phyloP scores from a whole-genome alignment of 2,113 vertebrate species.

The Dascyllus trimaculatus region DNA sequence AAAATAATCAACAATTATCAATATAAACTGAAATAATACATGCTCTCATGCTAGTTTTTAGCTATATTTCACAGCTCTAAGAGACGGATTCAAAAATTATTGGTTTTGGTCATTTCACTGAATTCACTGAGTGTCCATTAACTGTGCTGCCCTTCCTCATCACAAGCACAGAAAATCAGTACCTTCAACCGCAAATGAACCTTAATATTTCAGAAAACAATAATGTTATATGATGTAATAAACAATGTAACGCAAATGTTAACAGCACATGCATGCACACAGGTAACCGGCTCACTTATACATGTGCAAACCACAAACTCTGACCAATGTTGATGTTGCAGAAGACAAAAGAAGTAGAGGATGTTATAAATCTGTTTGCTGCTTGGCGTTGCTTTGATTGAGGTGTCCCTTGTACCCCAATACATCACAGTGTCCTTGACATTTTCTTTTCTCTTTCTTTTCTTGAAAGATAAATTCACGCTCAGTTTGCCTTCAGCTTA shows the following conservation, averaged over 20 bases:
- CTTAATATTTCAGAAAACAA: neutral
- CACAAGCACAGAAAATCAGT: too few species aligned
- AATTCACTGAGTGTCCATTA: neutral
- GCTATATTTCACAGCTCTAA: too few species aligned
- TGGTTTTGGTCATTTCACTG: neutral
- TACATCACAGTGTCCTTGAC: slow-evolving; percentile 39
- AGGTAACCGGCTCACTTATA: neutral
- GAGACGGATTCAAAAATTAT: neutral
- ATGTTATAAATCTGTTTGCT: slow-evolving; percentile 39
- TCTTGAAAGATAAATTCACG: slow-evolving; percentile 28
- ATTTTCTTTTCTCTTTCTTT: slow-evolving; percentile 2
- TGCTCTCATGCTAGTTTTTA: too few species aligned
- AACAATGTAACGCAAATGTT: neutral
- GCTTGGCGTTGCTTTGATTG: slow-evolving; percentile 35
- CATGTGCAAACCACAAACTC: neutral
- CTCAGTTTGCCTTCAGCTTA: slow-evolving; percentile 25
- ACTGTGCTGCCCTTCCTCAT: too few species aligned
- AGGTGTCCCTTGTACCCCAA: slow-evolving; percentile 25
- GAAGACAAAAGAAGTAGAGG: slow-evolving; percentile 24
- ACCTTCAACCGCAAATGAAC: neutral
- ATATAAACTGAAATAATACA: too few species aligned
- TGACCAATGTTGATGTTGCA: slow-evolving; percentile 24
- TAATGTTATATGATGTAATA: neutral
- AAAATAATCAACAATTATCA: too few species aligned
- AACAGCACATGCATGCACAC: neutral